Evolutionary conservation across 2,797 vertebrate genomes (phyloP).

Genomic region (Heterohyrax brucei): DNA sequence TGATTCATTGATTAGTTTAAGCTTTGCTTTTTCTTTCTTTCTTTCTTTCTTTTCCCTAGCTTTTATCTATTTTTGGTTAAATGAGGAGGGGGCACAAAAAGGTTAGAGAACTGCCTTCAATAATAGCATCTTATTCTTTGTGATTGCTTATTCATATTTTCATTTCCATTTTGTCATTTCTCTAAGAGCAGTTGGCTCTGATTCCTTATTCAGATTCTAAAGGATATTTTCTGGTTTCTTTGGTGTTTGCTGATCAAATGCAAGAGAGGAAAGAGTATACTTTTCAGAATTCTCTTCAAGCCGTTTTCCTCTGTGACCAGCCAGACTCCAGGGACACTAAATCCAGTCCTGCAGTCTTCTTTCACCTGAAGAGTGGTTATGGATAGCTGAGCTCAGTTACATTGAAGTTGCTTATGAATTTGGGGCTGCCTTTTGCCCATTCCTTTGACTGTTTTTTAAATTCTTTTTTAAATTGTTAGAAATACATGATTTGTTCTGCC

Average conservation of each 20-base stretch:
- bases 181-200: slow-evolving; percentile 53
- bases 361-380: background rate
- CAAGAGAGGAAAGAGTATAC: background rate
- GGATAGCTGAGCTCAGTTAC: background rate
- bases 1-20: background rate
- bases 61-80: slow-evolving; percentile 5
- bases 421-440: slow-evolving; percentile 40
- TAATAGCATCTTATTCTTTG: slow-evolving; percentile 53
- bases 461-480: slow-evolving; percentile 66
- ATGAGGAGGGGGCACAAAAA: background rate
- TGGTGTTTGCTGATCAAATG: slow-evolving; percentile 69
- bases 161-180: slow-evolving; percentile 9
- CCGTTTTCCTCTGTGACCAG: background rate
- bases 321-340: background rate
- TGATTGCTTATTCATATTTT: slow-evolving; percentile 37
- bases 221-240: slow-evolving; percentile 64
- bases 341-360: background rate
- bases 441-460: slow-evolving; percentile 58
- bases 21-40: background rate
- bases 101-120: slow-evolving; percentile 32
- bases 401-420: background rate
- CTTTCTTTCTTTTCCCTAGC: background rate
- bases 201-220: slow-evolving; percentile 64
- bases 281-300: background rate
- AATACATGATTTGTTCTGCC: slow-evolving; percentile 59